These are phyloP conservation scores for Dendronephthya gigantea DNA, from an alignment of 64 coral and sea anemone genomes.

Conservation along the genomic window DNA sequence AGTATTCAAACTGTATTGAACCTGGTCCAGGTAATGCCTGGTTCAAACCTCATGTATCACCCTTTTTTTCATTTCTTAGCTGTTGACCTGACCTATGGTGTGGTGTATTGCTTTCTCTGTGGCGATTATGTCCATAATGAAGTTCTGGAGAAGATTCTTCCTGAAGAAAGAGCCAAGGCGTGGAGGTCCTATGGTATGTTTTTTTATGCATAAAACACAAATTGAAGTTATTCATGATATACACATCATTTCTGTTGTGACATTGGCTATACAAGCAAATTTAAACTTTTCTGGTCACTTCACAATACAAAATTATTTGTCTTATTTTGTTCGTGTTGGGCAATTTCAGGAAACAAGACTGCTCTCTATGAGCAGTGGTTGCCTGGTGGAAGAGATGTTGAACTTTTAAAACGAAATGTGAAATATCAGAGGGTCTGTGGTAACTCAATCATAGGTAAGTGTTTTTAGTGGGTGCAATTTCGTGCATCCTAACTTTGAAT, in stretches of 20 bases:
- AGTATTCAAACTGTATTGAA: too few relatives aligned
- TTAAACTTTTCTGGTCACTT: too few relatives aligned
- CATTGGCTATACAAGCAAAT: too few relatives aligned
- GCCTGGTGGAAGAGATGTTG: background rate
- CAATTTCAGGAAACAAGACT: background rate
- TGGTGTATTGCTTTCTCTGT: constrained; percentile 77
- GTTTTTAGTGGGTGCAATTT: too few relatives aligned
- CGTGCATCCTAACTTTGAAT: too few relatives aligned
- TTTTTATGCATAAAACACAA: too few relatives aligned
- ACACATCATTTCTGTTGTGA: too few relatives aligned
- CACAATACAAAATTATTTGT: too few relatives aligned
- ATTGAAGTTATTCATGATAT: too few relatives aligned
- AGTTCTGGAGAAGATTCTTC: constrained; percentile 62
- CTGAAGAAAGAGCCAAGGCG: constrained; percentile 51
- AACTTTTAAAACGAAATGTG: background rate
- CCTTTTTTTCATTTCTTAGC: constrained; percentile 48
- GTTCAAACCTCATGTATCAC: too few relatives aligned
- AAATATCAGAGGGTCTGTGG: constrained; percentile 3
- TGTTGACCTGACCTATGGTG: constrained; percentile 77
- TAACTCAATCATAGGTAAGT: constrained; percentile 10
- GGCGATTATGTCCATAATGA: constrained; percentile 79
- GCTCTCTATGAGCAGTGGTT: background rate
- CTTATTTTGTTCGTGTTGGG: background rate
- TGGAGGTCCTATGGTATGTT: constrained; percentile 72
- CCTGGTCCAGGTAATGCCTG: too few relatives aligned